Conservation (phyloP, 1,140 invertebrate species). For the Nasonia giraulti region DNA sequence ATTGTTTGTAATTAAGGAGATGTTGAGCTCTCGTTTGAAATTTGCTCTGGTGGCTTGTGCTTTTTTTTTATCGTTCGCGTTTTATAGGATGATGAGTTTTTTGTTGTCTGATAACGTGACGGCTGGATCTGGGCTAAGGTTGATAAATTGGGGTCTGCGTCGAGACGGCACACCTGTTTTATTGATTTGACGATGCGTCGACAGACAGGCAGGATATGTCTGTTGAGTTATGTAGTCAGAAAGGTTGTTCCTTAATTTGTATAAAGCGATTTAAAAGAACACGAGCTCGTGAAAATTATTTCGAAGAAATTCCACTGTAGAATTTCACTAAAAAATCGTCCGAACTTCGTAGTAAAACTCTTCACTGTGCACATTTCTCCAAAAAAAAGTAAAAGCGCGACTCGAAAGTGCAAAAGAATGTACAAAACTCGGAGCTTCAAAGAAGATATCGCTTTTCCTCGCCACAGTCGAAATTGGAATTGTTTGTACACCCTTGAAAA, state of each 20-base stretch:
- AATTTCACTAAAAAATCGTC: no score
- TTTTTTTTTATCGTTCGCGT: background rate
- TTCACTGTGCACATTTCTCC: no score
- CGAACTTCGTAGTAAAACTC: no score
- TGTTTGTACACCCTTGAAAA: background rate
- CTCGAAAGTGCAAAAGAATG: no score
- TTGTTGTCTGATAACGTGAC: background rate
- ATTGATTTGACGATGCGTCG: background rate
- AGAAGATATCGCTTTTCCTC: no score
- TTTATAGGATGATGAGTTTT: background rate
- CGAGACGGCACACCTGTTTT: background rate
- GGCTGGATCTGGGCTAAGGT: background rate
- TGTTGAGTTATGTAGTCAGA: no score
- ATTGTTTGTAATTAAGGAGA: slow-evolving; percentile 42
- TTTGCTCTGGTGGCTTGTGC: background rate
- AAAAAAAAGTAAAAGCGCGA: no score
- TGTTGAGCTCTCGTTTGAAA: background rate
- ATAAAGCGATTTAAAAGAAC: no score
- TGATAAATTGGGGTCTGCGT: background rate
- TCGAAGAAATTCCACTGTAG: no score
- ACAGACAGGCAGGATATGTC: background rate
- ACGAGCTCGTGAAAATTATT: no score
- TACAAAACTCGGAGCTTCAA: no score
- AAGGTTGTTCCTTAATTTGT: no score
- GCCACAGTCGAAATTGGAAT: slow-evolving; percentile 12